A percentile compares a stretch with the other conserved stretches of the same genome.
Conservation (phyloP, 2,888 invertebrate genomes). For the Mythimna impura region DNA sequence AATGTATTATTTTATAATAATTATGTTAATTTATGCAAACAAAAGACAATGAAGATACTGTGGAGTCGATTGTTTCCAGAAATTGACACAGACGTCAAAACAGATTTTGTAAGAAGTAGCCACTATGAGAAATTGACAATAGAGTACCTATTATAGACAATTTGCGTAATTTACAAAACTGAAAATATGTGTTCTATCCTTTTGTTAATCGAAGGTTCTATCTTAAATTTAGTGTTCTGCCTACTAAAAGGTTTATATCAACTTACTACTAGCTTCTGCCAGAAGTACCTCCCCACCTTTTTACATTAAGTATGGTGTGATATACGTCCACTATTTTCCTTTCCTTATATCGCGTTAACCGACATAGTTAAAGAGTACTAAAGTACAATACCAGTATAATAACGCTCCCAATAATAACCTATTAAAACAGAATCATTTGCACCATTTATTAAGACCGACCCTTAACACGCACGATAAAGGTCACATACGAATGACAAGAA, state of each 20-base stretch:
- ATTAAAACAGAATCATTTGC: slow-evolving; percentile 20
- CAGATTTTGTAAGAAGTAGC: background rate
- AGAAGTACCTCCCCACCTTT: no score
- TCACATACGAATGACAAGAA: slow-evolving; percentile 76
- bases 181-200: no score
- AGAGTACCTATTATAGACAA: no score
- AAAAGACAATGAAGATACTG: background rate
- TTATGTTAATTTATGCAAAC: no score
- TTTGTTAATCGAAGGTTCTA: no score
- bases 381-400: background rate
- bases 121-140: background rate
- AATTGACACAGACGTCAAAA: background rate
- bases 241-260: no score
- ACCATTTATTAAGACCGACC: slow-evolving; percentile 48
- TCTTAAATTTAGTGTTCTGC: no score
- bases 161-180: no score
- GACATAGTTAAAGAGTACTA: background rate
- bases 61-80: background rate
- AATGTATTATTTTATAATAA: no score
- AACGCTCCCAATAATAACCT: slow-evolving; percentile 7
- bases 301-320: no score
- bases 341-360: background rate
- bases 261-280: no score
- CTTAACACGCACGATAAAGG: slow-evolving; percentile 65
- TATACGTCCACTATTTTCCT: no score